Evolutionary conservation across 2,113 vertebrate species (phyloP).

Genomic region (Xyrauchen texanus): DNA sequence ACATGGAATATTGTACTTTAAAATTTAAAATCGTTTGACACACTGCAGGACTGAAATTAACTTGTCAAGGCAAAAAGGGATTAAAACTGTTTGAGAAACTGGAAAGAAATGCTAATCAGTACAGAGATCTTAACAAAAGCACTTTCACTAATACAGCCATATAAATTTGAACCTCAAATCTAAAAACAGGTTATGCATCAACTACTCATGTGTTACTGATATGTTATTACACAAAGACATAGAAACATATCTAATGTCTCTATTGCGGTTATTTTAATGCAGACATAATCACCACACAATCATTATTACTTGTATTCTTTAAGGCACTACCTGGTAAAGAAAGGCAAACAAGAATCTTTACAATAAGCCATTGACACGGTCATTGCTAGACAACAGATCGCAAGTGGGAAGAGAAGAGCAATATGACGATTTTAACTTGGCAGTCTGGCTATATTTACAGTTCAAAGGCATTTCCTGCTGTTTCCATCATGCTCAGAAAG

Average conservation of each 20-base stretch:
- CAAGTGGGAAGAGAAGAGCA: background rate
- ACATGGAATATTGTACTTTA: too few relatives aligned
- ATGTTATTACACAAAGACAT: conserved; percentile 17
- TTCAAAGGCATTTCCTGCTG: conserved; percentile 19
- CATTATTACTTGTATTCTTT: conserved; percentile 49
- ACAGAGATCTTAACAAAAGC: too few relatives aligned
- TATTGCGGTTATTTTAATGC: conserved; percentile 41
- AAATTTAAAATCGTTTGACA: too few relatives aligned
- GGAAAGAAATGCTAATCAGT: too few relatives aligned
- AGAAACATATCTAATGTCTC: conserved; percentile 14
- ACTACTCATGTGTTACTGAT: too few relatives aligned
- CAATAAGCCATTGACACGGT: conserved; percentile 22
- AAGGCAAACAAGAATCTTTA: conserved; percentile 53
- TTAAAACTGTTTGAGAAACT: too few relatives aligned
- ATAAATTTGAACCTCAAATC: too few relatives aligned
- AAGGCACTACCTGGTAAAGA: conserved; percentile 69
- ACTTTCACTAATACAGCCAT: too few relatives aligned
- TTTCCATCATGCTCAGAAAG: conserved; percentile 37
- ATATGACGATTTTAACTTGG: conserved; percentile 22
- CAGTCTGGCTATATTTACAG: conserved; percentile 20
- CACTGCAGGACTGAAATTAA: too few relatives aligned
- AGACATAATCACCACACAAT: conserved; percentile 46
- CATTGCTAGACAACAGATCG: conserved; percentile 33
- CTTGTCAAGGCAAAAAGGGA: too few relatives aligned
- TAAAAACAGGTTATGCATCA: too few relatives aligned